These are phyloP conservation scores for Oscheius myriophilus DNA, from an alignment of 2,888 invertebrate genomes.

Conservation along the genomic window DNA sequence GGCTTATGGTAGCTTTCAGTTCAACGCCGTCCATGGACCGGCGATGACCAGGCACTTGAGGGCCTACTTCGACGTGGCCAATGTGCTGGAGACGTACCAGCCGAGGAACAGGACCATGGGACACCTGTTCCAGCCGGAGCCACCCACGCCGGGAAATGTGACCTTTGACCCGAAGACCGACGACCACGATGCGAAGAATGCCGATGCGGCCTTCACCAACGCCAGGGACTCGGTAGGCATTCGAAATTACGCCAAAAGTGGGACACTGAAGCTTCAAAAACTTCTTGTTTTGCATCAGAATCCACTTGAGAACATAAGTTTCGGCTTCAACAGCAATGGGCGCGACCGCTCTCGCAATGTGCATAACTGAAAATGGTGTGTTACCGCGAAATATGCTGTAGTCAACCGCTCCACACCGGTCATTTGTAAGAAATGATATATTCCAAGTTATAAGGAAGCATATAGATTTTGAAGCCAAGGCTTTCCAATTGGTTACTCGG, in stretches of 20 bases:
- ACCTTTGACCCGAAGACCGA: slow-evolving; percentile 45
- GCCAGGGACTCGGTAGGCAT: slow-evolving; percentile 47
- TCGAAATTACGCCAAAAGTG: no score
- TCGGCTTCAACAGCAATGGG: no score
- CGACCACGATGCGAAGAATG: slow-evolving; percentile 44
- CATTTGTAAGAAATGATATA: no score
- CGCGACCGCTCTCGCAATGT: no score
- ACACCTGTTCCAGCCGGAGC: slow-evolving; percentile 52
- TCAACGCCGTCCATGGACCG: slow-evolving; percentile 50
- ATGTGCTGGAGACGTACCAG: slow-evolving; percentile 65
- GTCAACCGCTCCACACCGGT: no score
- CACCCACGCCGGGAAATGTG: slow-evolving; percentile 46
- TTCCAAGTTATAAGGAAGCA: no score
- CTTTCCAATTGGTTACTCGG: no score
- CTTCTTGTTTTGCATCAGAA: background rate
- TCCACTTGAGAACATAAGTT: no score
- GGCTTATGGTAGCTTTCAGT: slow-evolving; percentile 37
- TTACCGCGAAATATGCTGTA: no score
- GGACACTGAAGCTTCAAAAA: background rate
- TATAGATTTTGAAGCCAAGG: no score
- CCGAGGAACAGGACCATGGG: slow-evolving; percentile 61
- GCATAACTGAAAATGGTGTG: no score
- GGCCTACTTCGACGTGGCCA: slow-evolving; percentile 63
- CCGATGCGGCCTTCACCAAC: slow-evolving; percentile 43
- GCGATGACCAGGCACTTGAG: slow-evolving; percentile 52